Base-by-base conservation (phyloP, 2,113 vertebrate genomes). In the Desmodus rotundus region DNA sequence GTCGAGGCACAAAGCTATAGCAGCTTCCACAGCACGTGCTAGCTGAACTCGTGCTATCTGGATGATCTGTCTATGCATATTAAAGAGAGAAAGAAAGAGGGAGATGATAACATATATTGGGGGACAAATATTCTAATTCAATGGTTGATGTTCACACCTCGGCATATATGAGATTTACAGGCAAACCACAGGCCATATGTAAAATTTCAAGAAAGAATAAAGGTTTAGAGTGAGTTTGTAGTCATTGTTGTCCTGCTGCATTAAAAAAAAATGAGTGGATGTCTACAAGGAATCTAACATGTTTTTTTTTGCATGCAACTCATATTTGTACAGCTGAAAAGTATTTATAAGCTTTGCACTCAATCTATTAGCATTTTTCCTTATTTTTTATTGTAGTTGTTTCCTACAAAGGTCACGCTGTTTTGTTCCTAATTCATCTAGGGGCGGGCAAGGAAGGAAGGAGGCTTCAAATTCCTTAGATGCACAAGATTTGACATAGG, bases 361-460 rank as follows among this genome's bases (percentile, higher is more conserved):
- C 86, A 89, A 36, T 68, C 80, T 76, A 89, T 92, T 92, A 96
- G 92, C 89, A 93, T 96, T 89, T 97, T 67, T 97, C 67, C 87
- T 93, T 92, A 80, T 19, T 74, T 91, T 95, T 93, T 90, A 72
- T 52, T 77, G 31, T 94, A 88, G 88, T 81, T 81, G 54, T 96
- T 93, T 96, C 81, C 72, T 97, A 74, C 84, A 97, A 94, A 92
- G 92, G 80, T 10, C 84, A 81, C 43, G 56, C 54, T 96, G 87
- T 96, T 95, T 93, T 92, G 85, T 97, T 91, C 88, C 70, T 73
- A 89, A 96, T 96, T 90, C 91, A 73, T 95, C 43, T 87, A 96
- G 91, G 72, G 63, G 38, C 63, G n/a, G 28, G 63, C 52, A 91
- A 95, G 87, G 43, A 81, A 87, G 82, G 96, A 95, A 94, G 84